These are phyloP conservation scores for Potamilus streckersoni DNA, from an alignment of 1,140 invertebrate genomes.

Conservation along the genomic window DNA sequence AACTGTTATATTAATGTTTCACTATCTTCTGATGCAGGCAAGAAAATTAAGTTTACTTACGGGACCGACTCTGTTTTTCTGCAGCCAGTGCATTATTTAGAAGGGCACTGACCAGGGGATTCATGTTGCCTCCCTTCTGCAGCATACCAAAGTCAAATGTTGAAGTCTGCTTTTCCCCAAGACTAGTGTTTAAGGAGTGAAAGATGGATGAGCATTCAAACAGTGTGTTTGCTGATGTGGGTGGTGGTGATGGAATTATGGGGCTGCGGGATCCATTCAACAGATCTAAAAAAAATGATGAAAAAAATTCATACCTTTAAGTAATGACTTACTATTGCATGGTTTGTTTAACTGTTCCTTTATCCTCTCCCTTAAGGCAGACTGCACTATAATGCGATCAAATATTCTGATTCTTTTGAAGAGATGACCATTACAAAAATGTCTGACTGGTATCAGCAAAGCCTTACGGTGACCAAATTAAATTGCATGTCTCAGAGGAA, in stretches of 20 bases:
- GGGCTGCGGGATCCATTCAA: slow-evolving; percentile 55
- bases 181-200: slow-evolving; percentile 38
- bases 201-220: slow-evolving; percentile 38
- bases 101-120: slow-evolving; percentile 31
- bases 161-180: slow-evolving; percentile 36
- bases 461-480: too few relatives aligned
- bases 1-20: too few relatives aligned
- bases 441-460: too few relatives aligned
- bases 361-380: background rate
- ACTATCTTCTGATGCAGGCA: too few relatives aligned
- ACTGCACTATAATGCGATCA: background rate
- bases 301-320: background rate
- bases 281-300: slow-evolving; percentile 44
- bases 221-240: slow-evolving; percentile 30
- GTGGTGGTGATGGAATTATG: slow-evolving; percentile 50
- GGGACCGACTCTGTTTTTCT: slow-evolving; percentile 24
- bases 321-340: background rate
- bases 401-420: too few relatives aligned
- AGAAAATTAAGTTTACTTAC: slow-evolving; percentile 12
- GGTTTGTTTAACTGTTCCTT: background rate
- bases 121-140: slow-evolving; percentile 15
- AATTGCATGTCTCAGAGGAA: too few relatives aligned
- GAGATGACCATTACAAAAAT: too few relatives aligned
- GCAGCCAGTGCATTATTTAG: slow-evolving; percentile 31
- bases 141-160: slow-evolving; percentile 34